Evolutionary conservation across 2,888 invertebrate species (phyloP).

Genomic region (Macrophya alboannulata): DNA sequence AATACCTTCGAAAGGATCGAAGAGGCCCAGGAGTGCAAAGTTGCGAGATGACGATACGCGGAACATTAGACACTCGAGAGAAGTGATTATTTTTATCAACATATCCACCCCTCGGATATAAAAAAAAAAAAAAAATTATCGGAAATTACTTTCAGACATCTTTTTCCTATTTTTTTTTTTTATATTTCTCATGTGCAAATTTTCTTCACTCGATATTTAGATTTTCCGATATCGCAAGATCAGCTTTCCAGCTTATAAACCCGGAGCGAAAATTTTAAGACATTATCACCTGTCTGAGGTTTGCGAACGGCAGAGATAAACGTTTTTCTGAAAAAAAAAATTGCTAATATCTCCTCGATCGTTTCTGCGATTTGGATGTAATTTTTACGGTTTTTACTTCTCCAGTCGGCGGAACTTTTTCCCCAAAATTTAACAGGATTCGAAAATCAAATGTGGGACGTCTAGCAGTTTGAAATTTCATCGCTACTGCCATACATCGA

Average conservation of each 20-base stretch:
- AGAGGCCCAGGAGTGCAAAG: constrained; percentile 22
- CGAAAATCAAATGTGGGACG: neutral
- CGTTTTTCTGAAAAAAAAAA: neutral
- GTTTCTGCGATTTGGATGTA: neutral
- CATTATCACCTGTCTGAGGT: neutral
- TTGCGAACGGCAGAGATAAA: neutral
- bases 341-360: neutral
- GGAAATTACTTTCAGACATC: neutral
- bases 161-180: neutral
- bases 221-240: neutral
- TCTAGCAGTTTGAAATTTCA: neutral
- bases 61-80: constrained; percentile 30
- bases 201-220: neutral
- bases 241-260: neutral
- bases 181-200: neutral
- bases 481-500: neutral
- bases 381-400: neutral
- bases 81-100: constrained; percentile 38
- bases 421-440: neutral
- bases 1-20: constrained; percentile 42
- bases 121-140: constrained; percentile 13
- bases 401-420: neutral
- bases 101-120: neutral
- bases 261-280: no score
- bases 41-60: constrained; percentile 12